phyloP scores from a whole-genome alignment of 2,797 vertebrate species.

The Scolopax bukidnonensis region DNA sequence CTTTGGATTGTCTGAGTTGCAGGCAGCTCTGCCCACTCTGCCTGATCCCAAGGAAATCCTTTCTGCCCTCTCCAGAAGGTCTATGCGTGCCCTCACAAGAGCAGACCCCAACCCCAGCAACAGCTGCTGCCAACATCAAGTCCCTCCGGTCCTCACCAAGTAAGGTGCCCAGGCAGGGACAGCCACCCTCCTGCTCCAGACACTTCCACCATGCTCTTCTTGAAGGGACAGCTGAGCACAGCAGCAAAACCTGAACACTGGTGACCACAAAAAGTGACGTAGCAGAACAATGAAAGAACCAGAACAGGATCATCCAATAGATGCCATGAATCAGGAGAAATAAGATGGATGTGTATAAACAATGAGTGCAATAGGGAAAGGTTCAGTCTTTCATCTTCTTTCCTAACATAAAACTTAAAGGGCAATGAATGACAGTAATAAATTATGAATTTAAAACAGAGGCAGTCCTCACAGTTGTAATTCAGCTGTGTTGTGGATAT shows the following conservation, averaged over 20 bases:
- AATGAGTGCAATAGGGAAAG: background rate
- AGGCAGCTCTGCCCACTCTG: background rate
- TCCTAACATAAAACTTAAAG: background rate
- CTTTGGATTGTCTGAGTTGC: background rate
- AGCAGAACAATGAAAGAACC: background rate
- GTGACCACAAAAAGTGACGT: background rate
- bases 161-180: fast-evolving
- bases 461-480: background rate
- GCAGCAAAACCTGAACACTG: background rate
- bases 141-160: background rate
- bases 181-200: fast-evolving
- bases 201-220: fast-evolving
- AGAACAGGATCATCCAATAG: background rate
- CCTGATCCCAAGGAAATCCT: background rate
- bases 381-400: background rate
- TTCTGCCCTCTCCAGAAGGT: background rate
- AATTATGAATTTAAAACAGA: background rate
- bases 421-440: background rate
- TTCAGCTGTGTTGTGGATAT: background rate
- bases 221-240: background rate
- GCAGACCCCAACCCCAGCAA: background rate
- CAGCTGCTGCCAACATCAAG: background rate
- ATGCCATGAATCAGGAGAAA: background rate
- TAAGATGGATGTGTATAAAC: background rate
- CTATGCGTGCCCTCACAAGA: fast-evolving